Evolutionary conservation across 2,888 invertebrate genomes (phyloP), one percentile per base, ranked within the genome.

Genomic region (Nomada goodeniana): DNA sequence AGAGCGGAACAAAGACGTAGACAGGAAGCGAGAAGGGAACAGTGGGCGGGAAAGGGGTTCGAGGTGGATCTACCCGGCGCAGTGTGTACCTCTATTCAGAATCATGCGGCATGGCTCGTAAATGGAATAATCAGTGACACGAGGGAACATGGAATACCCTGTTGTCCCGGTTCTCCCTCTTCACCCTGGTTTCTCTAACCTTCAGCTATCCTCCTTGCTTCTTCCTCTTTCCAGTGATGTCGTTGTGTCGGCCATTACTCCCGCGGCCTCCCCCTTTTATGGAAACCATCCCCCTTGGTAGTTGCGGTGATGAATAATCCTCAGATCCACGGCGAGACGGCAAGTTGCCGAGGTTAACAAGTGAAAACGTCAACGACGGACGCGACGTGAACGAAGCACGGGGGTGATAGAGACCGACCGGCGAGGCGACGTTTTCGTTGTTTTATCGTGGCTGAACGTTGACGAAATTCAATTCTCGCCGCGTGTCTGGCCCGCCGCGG

Each of bases 91-190:
- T 74, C 88, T 89, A 91, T 91, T 91, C 90, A 91, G 87, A 91
- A 87, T 90, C 89, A 88, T 88, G 88, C 89, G 87, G 90, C 89
- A 88, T 86, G 88, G 87, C 86, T 90, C 85, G 89, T 89, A 91
- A 92, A 91, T 91, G 91, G 91, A 92, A 92, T 92, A 91, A 92
- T 92, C 91, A 91, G 92, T 90, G 91, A 91, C 90, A 91, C 90
- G 91, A 88, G 90, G 88, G 90, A 90, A 88, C 89, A 89, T 73
- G 87, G 89, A 89, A 89, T 89, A 89, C 89, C 87, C 89, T 86
- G 88, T 91, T 91, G 90, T 90, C 89, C 87, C 85, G 84, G 83
- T 87, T 82, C 79, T 74, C 79, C 72, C 77, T 83, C 79, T 60
- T 76, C 72, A 76, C 74, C 18, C 64, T 73, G 53, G 65, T 75